Conservation (phyloP, 92 coral and sea anemone species). For the Porites divaricata region DNA sequence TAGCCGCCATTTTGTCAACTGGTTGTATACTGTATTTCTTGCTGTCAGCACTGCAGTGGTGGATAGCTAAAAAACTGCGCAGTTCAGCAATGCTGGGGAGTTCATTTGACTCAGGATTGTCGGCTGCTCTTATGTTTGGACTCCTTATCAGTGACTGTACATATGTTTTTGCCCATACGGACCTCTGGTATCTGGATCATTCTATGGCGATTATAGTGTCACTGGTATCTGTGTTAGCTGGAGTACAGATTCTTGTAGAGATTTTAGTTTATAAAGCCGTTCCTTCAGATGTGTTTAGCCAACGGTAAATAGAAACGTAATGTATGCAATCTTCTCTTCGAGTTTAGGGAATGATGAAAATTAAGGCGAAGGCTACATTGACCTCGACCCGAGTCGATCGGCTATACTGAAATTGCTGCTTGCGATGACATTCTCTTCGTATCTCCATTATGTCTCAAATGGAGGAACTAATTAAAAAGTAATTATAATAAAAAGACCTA, state of each 20-base stretch:
- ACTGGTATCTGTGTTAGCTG: conserved; percentile 15
- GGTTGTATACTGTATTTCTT: conserved; percentile 8
- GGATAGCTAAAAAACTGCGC: conserved; percentile 21
- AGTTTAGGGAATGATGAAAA: too few relatives aligned
- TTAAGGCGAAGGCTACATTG: too few relatives aligned
- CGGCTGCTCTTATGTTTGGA: conserved; percentile 33
- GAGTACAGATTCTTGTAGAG: conserved; percentile 22
- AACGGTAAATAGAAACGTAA: not conserved
- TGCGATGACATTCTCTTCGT: too few relatives aligned
- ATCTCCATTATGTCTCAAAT: too few relatives aligned
- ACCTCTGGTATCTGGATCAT: conserved; percentile 48
- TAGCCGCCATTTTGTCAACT: not conserved
- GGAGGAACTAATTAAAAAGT: too few relatives aligned
- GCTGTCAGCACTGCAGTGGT: conserved; percentile 24
- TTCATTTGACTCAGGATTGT: conserved; percentile 39
- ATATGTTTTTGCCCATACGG: conserved; percentile 1
- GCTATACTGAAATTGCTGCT: too few relatives aligned
- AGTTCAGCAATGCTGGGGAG: conserved; percentile 52
- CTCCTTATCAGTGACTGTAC: conserved; percentile 21
- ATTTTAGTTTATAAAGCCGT: conserved; percentile 26
- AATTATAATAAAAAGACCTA: too few relatives aligned
- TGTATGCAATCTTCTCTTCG: not conserved
- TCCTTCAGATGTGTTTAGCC: conserved; percentile 13
- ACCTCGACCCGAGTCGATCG: too few relatives aligned
- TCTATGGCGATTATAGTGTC: conserved; percentile 43